These are phyloP conservation scores for Melanostoma scalare DNA, from an alignment of 2,888 invertebrate species.

Conservation along the genomic window DNA sequence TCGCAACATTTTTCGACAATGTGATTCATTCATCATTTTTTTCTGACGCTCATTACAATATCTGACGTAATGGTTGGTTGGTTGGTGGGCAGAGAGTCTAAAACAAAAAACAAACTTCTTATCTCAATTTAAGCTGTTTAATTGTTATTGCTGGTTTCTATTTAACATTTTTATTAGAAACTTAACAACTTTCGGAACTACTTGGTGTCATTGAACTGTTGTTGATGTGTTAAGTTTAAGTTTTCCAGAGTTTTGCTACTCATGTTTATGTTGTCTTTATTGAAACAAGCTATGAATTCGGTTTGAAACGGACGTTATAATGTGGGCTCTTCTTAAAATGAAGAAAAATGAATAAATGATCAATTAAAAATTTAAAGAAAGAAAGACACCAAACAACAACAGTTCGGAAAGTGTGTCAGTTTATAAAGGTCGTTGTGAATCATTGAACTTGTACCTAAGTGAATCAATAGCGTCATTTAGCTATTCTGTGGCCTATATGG, in stretches of 20 bases:
- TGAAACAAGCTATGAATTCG: too few species aligned
- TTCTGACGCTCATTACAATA: background rate
- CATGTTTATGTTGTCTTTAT: too few species aligned
- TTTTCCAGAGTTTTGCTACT: background rate
- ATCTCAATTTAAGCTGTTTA: conserved; percentile 38
- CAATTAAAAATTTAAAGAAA: too few species aligned
- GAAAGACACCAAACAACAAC: background rate
- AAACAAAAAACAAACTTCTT: conserved; percentile 2
- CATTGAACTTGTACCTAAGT: too few species aligned
- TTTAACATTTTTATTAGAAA: conserved; percentile 28
- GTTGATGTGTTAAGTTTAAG: background rate
- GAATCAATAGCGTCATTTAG: too few species aligned
- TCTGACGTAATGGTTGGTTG: conserved; percentile 2
- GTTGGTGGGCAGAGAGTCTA: background rate
- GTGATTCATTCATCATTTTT: conserved; percentile 51
- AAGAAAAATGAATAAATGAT: too few species aligned
- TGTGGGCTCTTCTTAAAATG: too few species aligned
- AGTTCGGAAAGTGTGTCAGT: background rate
- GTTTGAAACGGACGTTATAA: too few species aligned
- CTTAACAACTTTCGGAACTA: background rate
- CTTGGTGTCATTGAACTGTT: conserved; percentile 50
- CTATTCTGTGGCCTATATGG: too few species aligned
- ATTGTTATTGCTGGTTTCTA: conserved; percentile 47
- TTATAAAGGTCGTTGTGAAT: background rate
- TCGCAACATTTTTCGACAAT: conserved; percentile 27